Evolutionary conservation across 1,140 invertebrate species (phyloP), one percentile per base, ranked within the genome.

Genomic region (Palaemon carinicauda): DNA sequence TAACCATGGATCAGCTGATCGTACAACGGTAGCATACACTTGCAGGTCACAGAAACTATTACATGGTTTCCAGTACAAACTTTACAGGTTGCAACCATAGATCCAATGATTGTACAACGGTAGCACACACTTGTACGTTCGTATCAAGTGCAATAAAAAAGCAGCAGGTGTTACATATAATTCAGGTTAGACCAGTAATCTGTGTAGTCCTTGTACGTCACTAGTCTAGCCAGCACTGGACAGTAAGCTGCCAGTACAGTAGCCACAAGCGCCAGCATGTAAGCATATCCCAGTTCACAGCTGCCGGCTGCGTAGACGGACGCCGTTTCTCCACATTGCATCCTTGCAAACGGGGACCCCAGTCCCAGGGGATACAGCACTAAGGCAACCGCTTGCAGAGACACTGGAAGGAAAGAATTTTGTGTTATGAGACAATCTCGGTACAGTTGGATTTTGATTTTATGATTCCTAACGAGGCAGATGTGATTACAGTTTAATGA

Each of bases 201-300:
- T 10, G 86, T 82, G 31, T 87, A 87, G 71, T 87, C 86, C 69
- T 78, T 82, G 65, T 87, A 87, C 17, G 86, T 87, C n/a, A 87
- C 89, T 41, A 91, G 90, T 73, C 88, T 89, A 81, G 90, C 90
- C 15, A 92, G 90, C 56, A 92, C 89, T 4, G 92, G 92, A 86
- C 91, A 92, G 83, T 92, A 92, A 60, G 92, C 90, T 3, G 91
- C 90, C 27, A 92, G 79, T 10, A 91, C 90, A 10, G 91, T 91
- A 65, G 90, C 91, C 78, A 92, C 90, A 29, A 92, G 90, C 17
- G 91, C 91, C 69, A 92, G 88, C 87, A 91, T 90, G 89, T 92
- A 92, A 33, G 91, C 91, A 91, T 92, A 92, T 29, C 92, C 92
- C n/a, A 92, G 84, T 78, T 91, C 89, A 89, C 92, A 92, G 29